These are phyloP conservation scores for Masticophis lateralis DNA, from an alignment of 2,797 vertebrate species.

Conservation along the genomic window DNA sequence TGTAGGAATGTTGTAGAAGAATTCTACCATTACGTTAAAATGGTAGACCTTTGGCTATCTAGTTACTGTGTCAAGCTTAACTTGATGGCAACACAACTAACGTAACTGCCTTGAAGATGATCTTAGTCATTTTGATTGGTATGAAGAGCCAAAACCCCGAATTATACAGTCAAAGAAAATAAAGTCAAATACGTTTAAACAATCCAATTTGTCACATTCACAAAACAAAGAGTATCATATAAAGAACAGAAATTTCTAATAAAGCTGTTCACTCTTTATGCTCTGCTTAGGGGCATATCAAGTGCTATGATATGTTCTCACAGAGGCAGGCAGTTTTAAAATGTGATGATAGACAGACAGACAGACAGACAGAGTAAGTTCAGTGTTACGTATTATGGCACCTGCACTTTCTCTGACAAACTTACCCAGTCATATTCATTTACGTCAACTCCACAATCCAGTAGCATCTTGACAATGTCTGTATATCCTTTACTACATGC, in stretches of 20 bases:
- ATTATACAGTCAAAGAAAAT: background rate
- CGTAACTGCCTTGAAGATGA: background rate
- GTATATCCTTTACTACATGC: constrained; percentile 98
- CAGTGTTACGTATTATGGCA: background rate
- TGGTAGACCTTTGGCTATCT: background rate
- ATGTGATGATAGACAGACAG: no score
- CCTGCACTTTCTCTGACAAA: background rate
- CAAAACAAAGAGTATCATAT: background rate
- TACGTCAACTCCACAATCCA: constrained; percentile 94
- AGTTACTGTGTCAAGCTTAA: background rate
- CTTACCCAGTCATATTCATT: constrained; percentile 98
- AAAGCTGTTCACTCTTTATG: background rate
- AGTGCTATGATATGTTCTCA: background rate
- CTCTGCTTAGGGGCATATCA: background rate
- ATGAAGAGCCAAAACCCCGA: background rate
- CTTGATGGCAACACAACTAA: background rate
- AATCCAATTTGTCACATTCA: background rate
- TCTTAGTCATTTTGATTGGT: background rate
- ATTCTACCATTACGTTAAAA: background rate
- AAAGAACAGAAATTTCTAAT: background rate
- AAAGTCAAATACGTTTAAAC: background rate
- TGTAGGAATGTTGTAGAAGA: background rate
- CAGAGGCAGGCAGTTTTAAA: no score
- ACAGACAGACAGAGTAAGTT: background rate
- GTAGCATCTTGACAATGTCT: constrained; percentile 96